A percentile compares a stretch with the other conserved stretches of the same genome.
phyloP scores from a whole-genome alignment of 2,797 vertebrate genomes.

The Oceanodroma leucorhoa region DNA sequence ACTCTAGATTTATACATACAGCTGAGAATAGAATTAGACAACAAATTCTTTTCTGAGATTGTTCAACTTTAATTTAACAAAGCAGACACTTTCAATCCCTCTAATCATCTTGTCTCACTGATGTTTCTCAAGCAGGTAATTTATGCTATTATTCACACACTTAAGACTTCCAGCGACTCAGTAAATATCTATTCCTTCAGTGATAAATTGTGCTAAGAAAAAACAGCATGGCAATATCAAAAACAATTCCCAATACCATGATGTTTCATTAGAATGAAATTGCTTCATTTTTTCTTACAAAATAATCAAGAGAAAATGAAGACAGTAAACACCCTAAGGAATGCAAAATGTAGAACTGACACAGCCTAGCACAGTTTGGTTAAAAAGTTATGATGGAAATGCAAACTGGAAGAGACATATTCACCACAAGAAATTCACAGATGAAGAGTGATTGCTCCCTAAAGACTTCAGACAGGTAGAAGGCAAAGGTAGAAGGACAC shows the following conservation, averaged over 20 bases:
- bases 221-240: not conserved
- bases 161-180: not conserved
- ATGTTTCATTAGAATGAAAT: not conserved
- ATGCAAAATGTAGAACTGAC: not conserved
- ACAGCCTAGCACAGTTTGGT: not conserved
- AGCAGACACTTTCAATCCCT: not conserved
- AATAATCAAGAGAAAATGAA: not conserved
- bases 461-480: not conserved
- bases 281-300: not conserved
- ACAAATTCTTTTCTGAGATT: not conserved
- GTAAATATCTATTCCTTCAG: not conserved
- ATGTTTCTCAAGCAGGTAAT: constrained; percentile 2
- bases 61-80: constrained; percentile 1
- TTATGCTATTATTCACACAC: not conserved
- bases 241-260: not conserved
- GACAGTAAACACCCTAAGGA: not conserved
- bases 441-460: not conserved
- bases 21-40: not conserved
- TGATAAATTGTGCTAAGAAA: not conserved
- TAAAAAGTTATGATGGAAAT: not conserved
- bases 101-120: not conserved
- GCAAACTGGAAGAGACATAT: not conserved
- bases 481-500: not conserved
- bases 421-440: not conserved
- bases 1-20: not conserved